Percentiles rank a stretch among this genome's conserved stretches.
Conservation (phyloP, 2,113 vertebrate genomes). For the Micronycteris hirsuta region DNA sequence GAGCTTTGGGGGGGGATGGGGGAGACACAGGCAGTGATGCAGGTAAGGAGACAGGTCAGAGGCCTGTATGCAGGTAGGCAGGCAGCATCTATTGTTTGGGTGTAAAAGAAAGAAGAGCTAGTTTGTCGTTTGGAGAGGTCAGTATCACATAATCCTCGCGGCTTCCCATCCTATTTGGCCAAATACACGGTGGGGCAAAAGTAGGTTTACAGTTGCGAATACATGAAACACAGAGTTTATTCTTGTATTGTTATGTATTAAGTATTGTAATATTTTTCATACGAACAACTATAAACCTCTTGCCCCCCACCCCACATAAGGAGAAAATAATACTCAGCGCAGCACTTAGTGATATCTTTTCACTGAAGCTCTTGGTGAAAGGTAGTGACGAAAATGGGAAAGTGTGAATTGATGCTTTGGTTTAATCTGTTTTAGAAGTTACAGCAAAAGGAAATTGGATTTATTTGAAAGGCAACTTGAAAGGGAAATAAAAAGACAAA, state of each 20-base stretch:
- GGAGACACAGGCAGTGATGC: not conserved
- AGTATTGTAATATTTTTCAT: no score
- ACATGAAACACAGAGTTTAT: no score
- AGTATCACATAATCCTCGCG: not conserved
- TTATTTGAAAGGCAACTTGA: slow-evolving; percentile 57
- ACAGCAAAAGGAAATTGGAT: slow-evolving; percentile 53
- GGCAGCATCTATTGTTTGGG: not conserved
- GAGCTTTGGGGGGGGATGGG: not conserved
- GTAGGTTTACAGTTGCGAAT: no score
- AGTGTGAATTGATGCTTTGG: slow-evolving; percentile 36
- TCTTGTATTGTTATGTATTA: no score
- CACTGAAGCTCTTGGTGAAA: slow-evolving; percentile 34
- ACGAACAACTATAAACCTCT: no score
- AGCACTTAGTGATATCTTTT: not conserved
- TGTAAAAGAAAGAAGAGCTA: not conserved
- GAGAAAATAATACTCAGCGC: not conserved
- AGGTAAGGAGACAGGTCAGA: not conserved
- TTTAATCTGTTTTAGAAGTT: slow-evolving; percentile 59
- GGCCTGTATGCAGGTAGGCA: not conserved
- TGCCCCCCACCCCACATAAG: not conserved
- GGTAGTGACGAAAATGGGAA: not conserved
- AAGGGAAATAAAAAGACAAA: slow-evolving; percentile 60
- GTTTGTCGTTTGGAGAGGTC: not conserved
- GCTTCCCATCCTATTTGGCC: not conserved
- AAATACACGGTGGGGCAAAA: not conserved